Evolutionary conservation across 2,888 invertebrate species (phyloP).

Genomic region (Drosophila affinis): DNA sequence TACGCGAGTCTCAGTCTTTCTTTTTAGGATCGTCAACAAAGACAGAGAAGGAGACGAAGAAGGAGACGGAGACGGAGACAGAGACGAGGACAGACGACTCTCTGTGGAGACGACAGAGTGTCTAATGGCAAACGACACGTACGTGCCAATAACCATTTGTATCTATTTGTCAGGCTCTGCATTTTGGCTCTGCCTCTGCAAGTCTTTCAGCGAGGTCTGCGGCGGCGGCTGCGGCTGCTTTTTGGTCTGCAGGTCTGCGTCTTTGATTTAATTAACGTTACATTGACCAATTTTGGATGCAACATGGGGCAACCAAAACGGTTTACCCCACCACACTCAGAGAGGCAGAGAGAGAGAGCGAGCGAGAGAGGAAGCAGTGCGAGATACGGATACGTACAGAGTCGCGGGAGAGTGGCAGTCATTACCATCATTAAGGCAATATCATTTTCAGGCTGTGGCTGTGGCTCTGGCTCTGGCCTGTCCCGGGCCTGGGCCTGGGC

Average conservation of each 20-base stretch:
- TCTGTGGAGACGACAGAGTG: slow-evolving; percentile 51
- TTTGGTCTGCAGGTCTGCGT: slow-evolving; percentile 53
- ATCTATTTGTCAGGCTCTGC: slow-evolving; percentile 76
- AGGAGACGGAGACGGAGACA: too few species aligned
- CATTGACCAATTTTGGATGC: slow-evolving; percentile 78
- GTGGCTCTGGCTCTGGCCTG: slow-evolving; percentile 47
- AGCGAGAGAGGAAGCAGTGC: not conserved
- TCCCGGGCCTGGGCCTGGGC: slow-evolving; percentile 43
- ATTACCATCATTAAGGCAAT: slow-evolving; percentile 82
- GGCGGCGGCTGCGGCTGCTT: not conserved
- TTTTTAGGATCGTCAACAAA: not conserved
- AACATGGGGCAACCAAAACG: slow-evolving; percentile 49
- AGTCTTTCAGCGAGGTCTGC: not conserved
- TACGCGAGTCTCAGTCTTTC: not conserved
- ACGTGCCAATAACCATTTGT: slow-evolving; percentile 81
- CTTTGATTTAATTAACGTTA: slow-evolving; percentile 81
- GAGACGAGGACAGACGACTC: too few species aligned
- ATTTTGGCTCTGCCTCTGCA: slow-evolving; percentile 1
- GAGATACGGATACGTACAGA: slow-evolving; percentile 5
- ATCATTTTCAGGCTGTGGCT: slow-evolving; percentile 77
- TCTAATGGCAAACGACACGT: slow-evolving; percentile 78
- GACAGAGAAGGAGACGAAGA: too few species aligned
- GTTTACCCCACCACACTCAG: slow-evolving; percentile 26
- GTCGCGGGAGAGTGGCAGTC: slow-evolving; percentile 71
- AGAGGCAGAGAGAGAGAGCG: not conserved